phyloP scores from a whole-genome alignment of 2,888 invertebrate genomes.

The Pristionchus maxplancki region DNA sequence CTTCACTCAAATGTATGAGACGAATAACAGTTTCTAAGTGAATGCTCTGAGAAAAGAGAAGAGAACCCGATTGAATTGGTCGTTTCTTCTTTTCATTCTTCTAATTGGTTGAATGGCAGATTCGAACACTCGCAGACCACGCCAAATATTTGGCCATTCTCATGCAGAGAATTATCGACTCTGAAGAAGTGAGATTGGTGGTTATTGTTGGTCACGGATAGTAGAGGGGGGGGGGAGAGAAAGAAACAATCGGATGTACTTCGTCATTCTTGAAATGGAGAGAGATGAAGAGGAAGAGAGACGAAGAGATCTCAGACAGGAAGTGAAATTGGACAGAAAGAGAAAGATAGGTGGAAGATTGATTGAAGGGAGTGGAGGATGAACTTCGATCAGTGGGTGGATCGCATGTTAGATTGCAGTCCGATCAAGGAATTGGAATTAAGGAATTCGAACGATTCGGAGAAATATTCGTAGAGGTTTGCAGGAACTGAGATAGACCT shows the following conservation, averaged over 20 bases:
- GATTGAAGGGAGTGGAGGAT: conserved; percentile 48
- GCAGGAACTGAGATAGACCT: background rate
- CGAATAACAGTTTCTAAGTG: background rate
- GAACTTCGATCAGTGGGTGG: conserved; percentile 60
- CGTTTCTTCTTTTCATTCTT: background rate
- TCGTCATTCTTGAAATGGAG: background rate
- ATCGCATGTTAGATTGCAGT: conserved; percentile 56
- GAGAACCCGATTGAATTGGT: background rate
- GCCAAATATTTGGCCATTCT: conserved; percentile 67
- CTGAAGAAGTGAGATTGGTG: conserved; percentile 60
- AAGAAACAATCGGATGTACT: background rate
- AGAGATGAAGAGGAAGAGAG: background rate
- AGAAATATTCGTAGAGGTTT: conserved; percentile 58
- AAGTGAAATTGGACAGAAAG: background rate
- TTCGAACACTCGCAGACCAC: conserved; percentile 67
- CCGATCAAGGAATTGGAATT: conserved; percentile 57
- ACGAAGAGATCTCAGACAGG: background rate
- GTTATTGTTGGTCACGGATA: background rate
- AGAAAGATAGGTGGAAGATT: background rate
- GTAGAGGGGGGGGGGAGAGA: background rate
- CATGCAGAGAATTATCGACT: conserved; percentile 70
- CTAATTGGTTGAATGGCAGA: conserved; percentile 44
- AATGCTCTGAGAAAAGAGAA: background rate
- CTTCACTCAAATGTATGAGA: background rate
- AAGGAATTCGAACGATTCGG: conserved; percentile 60